Evolutionary conservation across 2,888 invertebrate species (phyloP).

Genomic region (Elegia similella): DNA sequence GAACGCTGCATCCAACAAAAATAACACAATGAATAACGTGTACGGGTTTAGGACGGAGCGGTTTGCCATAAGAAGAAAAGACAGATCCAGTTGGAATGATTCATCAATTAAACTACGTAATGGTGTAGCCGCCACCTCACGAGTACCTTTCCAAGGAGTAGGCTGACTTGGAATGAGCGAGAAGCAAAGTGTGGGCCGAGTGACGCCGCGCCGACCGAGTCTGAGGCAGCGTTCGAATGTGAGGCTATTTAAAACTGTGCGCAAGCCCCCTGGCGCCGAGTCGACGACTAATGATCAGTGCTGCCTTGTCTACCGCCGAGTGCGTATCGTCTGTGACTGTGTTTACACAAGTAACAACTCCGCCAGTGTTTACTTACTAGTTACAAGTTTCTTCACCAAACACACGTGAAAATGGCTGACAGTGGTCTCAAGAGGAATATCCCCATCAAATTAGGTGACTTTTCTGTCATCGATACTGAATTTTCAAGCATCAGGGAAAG

Average conservation of each 20-base stretch:
- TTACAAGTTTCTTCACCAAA: constrained; percentile 56
- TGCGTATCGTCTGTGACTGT: constrained; percentile 66
- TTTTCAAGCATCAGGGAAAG: constrained; percentile 97
- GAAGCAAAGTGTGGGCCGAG: constrained; percentile 76
- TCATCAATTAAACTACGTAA: constrained; percentile 66
- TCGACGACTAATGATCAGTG: constrained; percentile 79
- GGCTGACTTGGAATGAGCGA: constrained; percentile 73
- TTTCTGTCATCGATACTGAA: constrained; percentile 97
- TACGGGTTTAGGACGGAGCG: constrained; percentile 36
- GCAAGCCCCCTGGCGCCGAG: constrained; percentile 80
- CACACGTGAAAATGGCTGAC: constrained; percentile 87
- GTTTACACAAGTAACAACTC: constrained; percentile 69
- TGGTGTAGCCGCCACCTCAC: constrained; percentile 36
- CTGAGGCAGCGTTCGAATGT: constrained; percentile 63
- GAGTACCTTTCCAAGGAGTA: constrained; percentile 34
- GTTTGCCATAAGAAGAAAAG: constrained; percentile 65
- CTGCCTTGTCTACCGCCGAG: constrained; percentile 72
- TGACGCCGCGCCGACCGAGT: constrained; percentile 72
- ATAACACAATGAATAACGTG: constrained; percentile 54
- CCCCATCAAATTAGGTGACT: constrained; percentile 96
- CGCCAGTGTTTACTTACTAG: constrained; percentile 78
- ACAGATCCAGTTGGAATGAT: constrained; percentile 64
- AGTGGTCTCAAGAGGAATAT: constrained; percentile 92
- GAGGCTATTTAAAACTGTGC: constrained; percentile 82
- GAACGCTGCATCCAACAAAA: constrained; percentile 34